Base-by-base conservation (phyloP, 1,140 invertebrate genomes). In the Bemisia tabaci region DNA sequence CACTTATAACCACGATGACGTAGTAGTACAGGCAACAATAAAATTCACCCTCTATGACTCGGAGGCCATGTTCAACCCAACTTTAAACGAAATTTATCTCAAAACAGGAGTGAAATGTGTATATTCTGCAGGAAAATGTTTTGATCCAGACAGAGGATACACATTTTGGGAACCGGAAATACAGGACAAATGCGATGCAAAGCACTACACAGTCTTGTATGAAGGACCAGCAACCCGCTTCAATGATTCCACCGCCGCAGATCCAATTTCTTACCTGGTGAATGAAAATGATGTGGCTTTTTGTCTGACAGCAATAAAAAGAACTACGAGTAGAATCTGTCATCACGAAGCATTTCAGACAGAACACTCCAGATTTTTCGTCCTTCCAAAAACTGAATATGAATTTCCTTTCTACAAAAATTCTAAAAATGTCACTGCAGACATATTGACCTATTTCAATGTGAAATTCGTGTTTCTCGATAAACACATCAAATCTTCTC, bases 381-480 rank as follows among this genome's bases (percentile, higher is more conserved):
- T 1, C 26, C 61, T 1, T 22, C 59, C 1, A 22, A 26, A 39
- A 22, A 39, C 11, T 17, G 23, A 22, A 33, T 12, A 2, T 21
- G 61, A 61, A 33, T 66, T 25, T 39, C 39, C 60, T 23, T 1
- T 21, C 60, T 27, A 0, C 25, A 62, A 62, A 61, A 12, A 1
- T 1, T 66, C 5, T 60, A 62, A 2, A 1, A 65, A 59, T 59
- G 12, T 65, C 5, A n/a, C 59, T 1, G 64, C 39, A 9, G 58
- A 48, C 1, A 0, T 59, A 1, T 58, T 58, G n/a, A 39, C n/a
- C 0, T 24, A 24, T 17, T 1, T 64, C 1, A 64, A 22, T 21
- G 23, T 23, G 48, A 65, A 65, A 26, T 65, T 65, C 27, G 64
- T 65, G 0, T 33, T 26, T 26, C 58, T 60, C 25, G 64, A 60